These are phyloP conservation scores for Reticulitermes lucifugus DNA, from an alignment of 2,888 invertebrate species.

Conservation along the genomic window DNA sequence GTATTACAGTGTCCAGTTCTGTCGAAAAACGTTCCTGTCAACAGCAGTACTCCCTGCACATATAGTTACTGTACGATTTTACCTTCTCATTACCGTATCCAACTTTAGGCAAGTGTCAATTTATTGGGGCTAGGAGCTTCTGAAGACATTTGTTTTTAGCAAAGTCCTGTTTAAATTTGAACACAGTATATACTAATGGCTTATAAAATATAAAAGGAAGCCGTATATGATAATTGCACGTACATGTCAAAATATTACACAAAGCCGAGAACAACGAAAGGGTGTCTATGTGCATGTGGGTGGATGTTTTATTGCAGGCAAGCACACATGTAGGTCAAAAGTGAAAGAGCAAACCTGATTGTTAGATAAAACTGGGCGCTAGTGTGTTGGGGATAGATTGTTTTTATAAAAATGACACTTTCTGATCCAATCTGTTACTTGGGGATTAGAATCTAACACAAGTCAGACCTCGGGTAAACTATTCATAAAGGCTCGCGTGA, in stretches of 20 bases:
- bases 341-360: slow-evolving; percentile 22
- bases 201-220: not conserved
- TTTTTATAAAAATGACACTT: slow-evolving; percentile 34
- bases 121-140: too few relatives aligned
- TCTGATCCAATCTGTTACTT: slow-evolving; percentile 26
- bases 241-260: not conserved
- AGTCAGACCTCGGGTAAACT: not conserved
- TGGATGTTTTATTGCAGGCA: not conserved
- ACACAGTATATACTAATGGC: too few relatives aligned
- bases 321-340: slow-evolving; percentile 19
- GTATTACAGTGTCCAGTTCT: too few relatives aligned
- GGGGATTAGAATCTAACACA: slow-evolving; percentile 15
- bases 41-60: too few relatives aligned
- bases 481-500: slow-evolving; percentile 12
- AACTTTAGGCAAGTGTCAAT: too few relatives aligned
- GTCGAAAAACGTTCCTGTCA: too few relatives aligned
- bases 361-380: not conserved
- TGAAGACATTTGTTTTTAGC: too few relatives aligned
- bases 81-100: too few relatives aligned
- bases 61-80: too few relatives aligned
- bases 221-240: not conserved
- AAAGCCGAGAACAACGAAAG: not conserved
- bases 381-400: not conserved
- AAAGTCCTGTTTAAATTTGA: too few relatives aligned
- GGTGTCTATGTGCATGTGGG: not conserved